phyloP scores from a whole-genome alignment of 2,113 vertebrate species.

The Mesoclemmys tuberculata region DNA sequence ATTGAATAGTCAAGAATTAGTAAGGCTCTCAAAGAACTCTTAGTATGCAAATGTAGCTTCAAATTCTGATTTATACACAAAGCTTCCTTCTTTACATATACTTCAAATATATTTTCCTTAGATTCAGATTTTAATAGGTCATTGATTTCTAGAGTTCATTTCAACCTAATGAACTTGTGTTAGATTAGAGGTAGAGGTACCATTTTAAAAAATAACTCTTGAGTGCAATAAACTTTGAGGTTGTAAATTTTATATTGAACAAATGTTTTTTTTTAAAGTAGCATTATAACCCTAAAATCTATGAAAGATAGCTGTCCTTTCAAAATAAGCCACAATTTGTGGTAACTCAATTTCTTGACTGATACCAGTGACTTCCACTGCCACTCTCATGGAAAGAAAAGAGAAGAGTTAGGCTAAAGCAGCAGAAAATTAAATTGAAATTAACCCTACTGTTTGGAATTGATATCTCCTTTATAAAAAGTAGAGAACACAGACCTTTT shows the following conservation, averaged over 20 bases:
- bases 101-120: background rate
- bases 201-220: background rate
- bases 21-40: background rate
- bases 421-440: background rate
- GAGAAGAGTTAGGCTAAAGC: background rate
- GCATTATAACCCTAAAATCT: background rate
- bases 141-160: background rate
- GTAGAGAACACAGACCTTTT: background rate
- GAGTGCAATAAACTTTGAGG: background rate
- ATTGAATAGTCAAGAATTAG: background rate
- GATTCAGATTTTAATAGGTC: background rate
- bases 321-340: accelerated
- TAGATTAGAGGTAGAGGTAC: background rate
- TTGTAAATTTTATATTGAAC: background rate
- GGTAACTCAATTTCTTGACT: background rate
- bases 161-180: background rate
- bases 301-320: background rate
- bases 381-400: background rate
- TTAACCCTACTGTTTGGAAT: background rate
- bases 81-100: background rate
- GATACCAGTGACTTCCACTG: accelerated
- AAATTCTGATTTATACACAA: background rate
- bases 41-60: background rate
- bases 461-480: background rate
- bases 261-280: background rate